Conservation (phyloP, 2,888 invertebrate genomes). For the Volucella inflata region DNA sequence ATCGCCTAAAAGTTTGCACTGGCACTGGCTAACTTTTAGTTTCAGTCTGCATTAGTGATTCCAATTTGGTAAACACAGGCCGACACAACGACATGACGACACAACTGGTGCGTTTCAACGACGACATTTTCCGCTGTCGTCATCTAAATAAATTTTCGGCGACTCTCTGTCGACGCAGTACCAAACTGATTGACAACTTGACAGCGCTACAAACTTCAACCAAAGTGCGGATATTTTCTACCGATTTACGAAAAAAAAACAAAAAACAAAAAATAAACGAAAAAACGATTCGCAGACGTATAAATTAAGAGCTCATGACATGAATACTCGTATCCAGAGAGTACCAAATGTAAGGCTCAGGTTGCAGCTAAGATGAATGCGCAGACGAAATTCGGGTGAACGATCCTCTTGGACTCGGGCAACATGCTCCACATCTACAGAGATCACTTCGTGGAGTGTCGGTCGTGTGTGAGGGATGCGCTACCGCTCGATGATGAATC, state of each 20-base stretch:
- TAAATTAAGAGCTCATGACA: slow-evolving; percentile 61
- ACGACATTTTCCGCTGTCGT: neutral
- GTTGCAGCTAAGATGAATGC: no score
- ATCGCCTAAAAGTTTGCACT: neutral
- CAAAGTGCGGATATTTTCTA: slow-evolving; percentile 32
- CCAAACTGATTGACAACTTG: slow-evolving; percentile 64
- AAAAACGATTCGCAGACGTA: slow-evolving; percentile 38
- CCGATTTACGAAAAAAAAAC: slow-evolving; percentile 19
- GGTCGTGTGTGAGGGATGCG: slow-evolving; percentile 31
- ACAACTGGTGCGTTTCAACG: neutral
- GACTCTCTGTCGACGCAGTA: slow-evolving; percentile 38
- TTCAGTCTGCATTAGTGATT: slow-evolving; percentile 46
- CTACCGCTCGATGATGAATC: slow-evolving; percentile 39
- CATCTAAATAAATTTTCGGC: slow-evolving; percentile 44
- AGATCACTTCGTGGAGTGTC: slow-evolving; percentile 41
- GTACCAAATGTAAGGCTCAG: neutral
- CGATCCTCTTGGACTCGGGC: neutral
- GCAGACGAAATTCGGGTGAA: slow-evolving; percentile 28
- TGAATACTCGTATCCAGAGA: slow-evolving; percentile 26
- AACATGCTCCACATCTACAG: slow-evolving; percentile 43
- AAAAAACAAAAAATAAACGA: no score
- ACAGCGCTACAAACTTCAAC: slow-evolving; percentile 53
- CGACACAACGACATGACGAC: neutral
- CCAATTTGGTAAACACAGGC: slow-evolving; percentile 13
- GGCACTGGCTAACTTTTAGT: neutral